phyloP scores from a whole-genome alignment of 2,888 invertebrate species.

The Melanotus villosus region DNA sequence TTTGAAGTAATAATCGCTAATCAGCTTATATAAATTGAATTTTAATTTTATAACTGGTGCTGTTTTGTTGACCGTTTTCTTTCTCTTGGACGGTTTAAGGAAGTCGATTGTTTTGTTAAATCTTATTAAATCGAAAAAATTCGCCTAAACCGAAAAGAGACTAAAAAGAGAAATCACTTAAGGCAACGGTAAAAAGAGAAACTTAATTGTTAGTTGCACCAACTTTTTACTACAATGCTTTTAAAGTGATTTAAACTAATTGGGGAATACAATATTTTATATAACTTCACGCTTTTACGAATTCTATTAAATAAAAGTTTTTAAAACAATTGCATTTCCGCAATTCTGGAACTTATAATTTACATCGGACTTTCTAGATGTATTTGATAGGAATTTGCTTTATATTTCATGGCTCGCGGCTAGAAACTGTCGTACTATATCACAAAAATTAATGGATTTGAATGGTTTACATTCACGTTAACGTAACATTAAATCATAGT shows the following conservation, averaged over 20 bases:
- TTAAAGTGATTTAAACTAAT: conserved; percentile 36
- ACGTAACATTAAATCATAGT: background rate
- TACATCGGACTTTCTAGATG: conserved; percentile 38
- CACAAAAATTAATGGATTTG: conserved; percentile 22
- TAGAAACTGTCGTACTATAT: conserved; percentile 8
- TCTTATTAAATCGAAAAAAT: too few species aligned
- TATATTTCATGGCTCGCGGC: conserved; percentile 16
- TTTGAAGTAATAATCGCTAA: conserved; percentile 4
- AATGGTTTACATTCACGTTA: conserved; percentile 4
- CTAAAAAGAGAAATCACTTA: conserved; percentile 38
- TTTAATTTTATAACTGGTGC: background rate
- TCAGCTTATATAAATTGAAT: conserved; percentile 12
- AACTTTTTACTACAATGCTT: conserved; percentile 33
- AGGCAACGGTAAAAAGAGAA: conserved; percentile 36
- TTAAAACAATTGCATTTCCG: conserved; percentile 46
- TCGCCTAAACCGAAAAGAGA: conserved; percentile 19
- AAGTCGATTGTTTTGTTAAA: background rate
- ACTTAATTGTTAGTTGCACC: conserved; percentile 35
- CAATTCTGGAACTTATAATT: conserved; percentile 32
- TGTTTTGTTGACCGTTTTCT: background rate
- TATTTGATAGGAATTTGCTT: conserved; percentile 17
- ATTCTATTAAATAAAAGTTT: conserved; percentile 39
- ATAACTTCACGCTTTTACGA: conserved; percentile 50
- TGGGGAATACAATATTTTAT: conserved; percentile 44
- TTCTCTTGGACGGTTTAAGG: background rate